Conservation (phyloP, 1,140 invertebrate species). For the Leguminivora glycinivorella region DNA sequence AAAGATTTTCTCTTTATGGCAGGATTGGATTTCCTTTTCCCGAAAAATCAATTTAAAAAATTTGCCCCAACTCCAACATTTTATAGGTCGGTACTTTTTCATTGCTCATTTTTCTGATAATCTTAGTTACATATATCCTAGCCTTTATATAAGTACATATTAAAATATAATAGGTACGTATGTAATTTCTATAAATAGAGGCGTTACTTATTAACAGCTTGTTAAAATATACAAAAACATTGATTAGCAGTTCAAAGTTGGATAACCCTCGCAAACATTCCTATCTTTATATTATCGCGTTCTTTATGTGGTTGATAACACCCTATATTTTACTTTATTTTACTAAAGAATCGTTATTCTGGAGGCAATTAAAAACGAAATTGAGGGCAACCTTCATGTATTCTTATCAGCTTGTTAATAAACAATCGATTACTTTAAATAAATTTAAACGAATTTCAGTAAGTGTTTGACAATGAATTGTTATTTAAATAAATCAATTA, state of each 20-base stretch:
- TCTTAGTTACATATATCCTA: neutral
- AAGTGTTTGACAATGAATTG: neutral
- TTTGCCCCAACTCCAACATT: too few species aligned
- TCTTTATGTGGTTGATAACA: constrained; percentile 1
- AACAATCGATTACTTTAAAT: neutral
- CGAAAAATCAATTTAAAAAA: too few species aligned
- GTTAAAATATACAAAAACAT: constrained; percentile 1
- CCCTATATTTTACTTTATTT: neutral
- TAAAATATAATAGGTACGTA: neutral
- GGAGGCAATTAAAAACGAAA: constrained; percentile 1
- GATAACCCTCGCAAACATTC: constrained; percentile 1
- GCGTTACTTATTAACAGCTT: neutral
- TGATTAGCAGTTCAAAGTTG: constrained; percentile 1
- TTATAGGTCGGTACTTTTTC: too few species aligned
- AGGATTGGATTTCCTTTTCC: too few species aligned
- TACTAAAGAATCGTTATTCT: neutral
- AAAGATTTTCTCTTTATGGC: too few species aligned
- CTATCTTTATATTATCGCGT: neutral
- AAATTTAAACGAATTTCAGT: neutral
- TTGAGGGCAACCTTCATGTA: neutral
- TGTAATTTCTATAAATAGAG: neutral
- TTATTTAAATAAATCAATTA: too few species aligned
- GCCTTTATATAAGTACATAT: neutral
- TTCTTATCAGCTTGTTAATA: neutral
- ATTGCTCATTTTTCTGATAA: too few species aligned